phyloP scores from a whole-genome alignment of 1,140 invertebrate genomes.

The Eumeta japonica region DNA sequence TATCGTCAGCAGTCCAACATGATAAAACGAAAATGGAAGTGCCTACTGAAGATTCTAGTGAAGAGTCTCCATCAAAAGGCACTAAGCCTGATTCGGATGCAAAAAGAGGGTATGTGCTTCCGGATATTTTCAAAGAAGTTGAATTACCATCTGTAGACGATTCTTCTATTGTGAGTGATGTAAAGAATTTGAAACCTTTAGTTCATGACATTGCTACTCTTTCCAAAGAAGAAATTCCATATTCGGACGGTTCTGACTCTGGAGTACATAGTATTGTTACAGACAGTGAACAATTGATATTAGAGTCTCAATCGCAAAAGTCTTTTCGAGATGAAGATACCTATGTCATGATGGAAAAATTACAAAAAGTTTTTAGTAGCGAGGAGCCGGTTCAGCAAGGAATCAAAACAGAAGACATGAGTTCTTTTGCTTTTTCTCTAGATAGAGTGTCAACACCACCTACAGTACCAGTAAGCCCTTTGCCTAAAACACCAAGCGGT shows the following conservation, averaged over 20 bases:
- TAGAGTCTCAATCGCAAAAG: no score
- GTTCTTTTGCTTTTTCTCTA: no score
- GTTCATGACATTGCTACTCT: no score
- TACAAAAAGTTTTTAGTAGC: slow-evolving; percentile 38
- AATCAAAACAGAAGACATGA: slow-evolving; percentile 34
- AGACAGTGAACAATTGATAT: slow-evolving; percentile 12
- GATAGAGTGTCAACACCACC: slow-evolving; percentile 56
- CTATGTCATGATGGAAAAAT: slow-evolving; percentile 34
- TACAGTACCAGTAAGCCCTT: slow-evolving; percentile 59
- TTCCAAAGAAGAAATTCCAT: slow-evolving; percentile 19
- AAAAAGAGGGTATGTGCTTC: neutral
- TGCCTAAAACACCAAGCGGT: slow-evolving; percentile 39
- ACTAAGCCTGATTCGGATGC: neutral
- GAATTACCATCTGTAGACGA: neutral
- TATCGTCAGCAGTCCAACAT: slow-evolving; percentile 2
- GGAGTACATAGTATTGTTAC: slow-evolving; percentile 20
- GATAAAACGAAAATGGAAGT: neutral
- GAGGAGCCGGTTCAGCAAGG: slow-evolving; percentile 40
- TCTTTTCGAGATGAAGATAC: no score
- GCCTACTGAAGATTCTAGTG: neutral
- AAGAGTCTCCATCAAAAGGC: neutral
- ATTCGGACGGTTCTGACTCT: slow-evolving; percentile 24
- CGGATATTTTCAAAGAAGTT: neutral
- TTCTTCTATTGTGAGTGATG: neutral
- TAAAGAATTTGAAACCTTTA: no score